These are phyloP conservation scores for Drosophila buzzatii DNA, from an alignment of 2,888 invertebrate genomes.

Conservation along the genomic window DNA sequence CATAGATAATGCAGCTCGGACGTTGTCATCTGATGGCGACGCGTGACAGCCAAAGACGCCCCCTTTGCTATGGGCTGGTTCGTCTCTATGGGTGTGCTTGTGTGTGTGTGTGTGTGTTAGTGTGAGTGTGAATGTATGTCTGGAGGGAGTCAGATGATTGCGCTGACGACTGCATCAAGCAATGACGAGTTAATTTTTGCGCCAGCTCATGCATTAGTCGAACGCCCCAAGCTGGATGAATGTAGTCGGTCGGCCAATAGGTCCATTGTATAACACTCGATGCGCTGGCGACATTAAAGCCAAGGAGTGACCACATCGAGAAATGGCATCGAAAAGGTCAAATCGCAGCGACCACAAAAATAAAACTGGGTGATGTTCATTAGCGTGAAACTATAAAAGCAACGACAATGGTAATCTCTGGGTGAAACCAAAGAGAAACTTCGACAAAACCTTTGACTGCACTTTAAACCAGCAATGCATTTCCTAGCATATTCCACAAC, in stretches of 20 bases:
- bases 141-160: constrained; percentile 29
- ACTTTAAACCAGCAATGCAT: constrained; percentile 52
- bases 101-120: constrained; percentile 2
- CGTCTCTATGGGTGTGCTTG: not conserved
- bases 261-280: constrained; percentile 69
- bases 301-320: constrained; percentile 77
- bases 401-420: constrained; percentile 38
- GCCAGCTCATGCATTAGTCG: constrained; percentile 75
- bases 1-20: constrained; percentile 66
- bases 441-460: constrained; percentile 58
- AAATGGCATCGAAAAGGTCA: constrained; percentile 67
- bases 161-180: constrained; percentile 56
- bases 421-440: constrained; percentile 54
- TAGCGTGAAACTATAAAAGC: constrained; percentile 75
- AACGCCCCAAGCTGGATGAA: constrained; percentile 23
- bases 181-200: constrained; percentile 80
- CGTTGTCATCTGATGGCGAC: constrained; percentile 68
- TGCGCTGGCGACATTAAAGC: constrained; percentile 74
- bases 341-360: constrained; percentile 44
- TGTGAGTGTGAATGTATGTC: constrained; percentile 5
- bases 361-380: constrained; percentile 81
- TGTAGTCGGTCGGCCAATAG: constrained; percentile 18
- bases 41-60: constrained; percentile 71
- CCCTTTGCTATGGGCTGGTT: constrained; percentile 21
- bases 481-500: constrained; percentile 31